phyloP scores from a whole-genome alignment of 2,888 invertebrate genomes.

The Clepsis dumicolana region DNA sequence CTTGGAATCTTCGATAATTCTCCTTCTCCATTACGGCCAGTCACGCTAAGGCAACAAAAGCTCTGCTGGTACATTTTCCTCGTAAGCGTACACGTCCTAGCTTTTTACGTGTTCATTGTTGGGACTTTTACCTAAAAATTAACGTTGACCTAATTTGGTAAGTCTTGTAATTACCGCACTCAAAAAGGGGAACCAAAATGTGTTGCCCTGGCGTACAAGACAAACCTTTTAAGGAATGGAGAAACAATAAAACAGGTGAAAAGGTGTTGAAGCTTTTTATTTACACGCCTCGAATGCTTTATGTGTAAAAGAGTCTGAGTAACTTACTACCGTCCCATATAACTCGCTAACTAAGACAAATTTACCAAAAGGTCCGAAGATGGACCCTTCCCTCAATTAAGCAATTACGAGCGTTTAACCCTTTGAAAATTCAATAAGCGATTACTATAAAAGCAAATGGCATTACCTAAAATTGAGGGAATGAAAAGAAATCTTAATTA shows the following conservation, averaged over 20 bases:
- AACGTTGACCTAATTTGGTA: constrained; percentile 28
- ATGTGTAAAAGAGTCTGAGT: constrained; percentile 47
- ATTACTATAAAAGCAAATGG: constrained; percentile 55
- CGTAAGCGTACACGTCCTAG: constrained; percentile 6
- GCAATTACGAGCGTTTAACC: constrained; percentile 63
- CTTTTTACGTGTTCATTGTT: constrained; percentile 19
- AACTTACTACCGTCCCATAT: constrained; percentile 51
- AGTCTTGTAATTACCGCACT: constrained; percentile 39
- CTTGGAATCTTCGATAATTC: constrained; percentile 30
- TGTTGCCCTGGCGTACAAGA: constrained; percentile 43
- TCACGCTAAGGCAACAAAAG: constrained; percentile 11
- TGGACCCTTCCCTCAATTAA: constrained; percentile 66
- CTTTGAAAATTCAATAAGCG: constrained; percentile 64
- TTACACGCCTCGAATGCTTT: constrained; percentile 38
- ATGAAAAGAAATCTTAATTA: constrained; percentile 44
- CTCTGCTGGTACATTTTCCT: background rate
- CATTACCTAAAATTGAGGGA: constrained; percentile 42
- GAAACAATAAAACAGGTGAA: constrained; percentile 47
- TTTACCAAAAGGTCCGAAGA: constrained; percentile 62
- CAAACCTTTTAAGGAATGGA: constrained; percentile 51
- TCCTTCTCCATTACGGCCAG: constrained; percentile 27
- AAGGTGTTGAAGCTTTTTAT: constrained; percentile 49
- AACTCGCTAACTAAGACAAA: constrained; percentile 63
- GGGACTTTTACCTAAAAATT: constrained; percentile 28
- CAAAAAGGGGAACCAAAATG: constrained; percentile 31